These are phyloP conservation scores for Ginglymostoma cirratum DNA, from an alignment of 2,113 vertebrate genomes.

Conservation along the genomic window DNA sequence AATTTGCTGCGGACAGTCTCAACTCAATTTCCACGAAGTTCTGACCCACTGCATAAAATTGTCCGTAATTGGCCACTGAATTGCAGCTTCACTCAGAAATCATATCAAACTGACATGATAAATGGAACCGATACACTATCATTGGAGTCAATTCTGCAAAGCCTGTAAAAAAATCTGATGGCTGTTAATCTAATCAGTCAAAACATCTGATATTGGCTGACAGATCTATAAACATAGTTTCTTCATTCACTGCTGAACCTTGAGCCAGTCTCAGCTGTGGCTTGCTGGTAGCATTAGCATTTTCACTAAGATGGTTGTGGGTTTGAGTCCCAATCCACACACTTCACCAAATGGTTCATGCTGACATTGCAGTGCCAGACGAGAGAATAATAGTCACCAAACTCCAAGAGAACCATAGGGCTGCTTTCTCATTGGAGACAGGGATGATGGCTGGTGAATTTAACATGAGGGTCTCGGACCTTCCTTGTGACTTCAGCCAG, in stretches of 20 bases:
- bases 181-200: neutral
- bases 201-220: neutral
- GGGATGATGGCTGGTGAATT: no score
- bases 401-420: no score
- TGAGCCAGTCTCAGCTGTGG: neutral
- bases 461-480: no score
- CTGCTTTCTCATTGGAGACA: no score
- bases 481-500: no score
- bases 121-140: neutral
- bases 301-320: neutral
- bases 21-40: neutral
- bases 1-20: no score
- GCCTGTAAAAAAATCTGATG: neutral
- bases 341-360: neutral
- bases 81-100: neutral
- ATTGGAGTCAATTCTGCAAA: neutral
- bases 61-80: neutral
- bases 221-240: neutral
- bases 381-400: neutral
- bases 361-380: neutral
- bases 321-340: neutral
- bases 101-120: neutral
- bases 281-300: neutral
- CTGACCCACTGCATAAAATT: neutral
- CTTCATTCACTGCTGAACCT: neutral